phyloP scores from a whole-genome alignment of 1,140 invertebrate species.

The Rhizoglyphus robini region DNA sequence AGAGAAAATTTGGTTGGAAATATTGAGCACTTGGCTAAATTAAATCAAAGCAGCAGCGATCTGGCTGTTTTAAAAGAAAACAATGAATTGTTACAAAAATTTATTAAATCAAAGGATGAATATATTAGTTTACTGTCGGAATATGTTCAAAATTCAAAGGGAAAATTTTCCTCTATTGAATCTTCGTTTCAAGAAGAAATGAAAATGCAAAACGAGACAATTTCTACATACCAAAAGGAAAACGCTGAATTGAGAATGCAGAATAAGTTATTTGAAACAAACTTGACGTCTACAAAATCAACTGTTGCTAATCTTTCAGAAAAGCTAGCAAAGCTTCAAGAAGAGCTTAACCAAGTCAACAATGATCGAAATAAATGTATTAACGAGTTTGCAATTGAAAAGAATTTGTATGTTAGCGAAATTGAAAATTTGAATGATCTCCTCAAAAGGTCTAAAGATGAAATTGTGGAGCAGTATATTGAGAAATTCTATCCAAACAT shows the following conservation, averaged over 20 bases:
- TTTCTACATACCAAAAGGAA: neutral
- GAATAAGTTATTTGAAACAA: neutral
- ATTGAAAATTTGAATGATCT: neutral
- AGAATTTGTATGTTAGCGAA: neutral
- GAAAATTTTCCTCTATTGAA: neutral
- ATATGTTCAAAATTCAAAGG: neutral
- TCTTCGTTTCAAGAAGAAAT: neutral
- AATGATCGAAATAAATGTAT: neutral
- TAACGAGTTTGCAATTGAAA: neutral
- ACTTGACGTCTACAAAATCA: too few species aligned
- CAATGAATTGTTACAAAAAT: neutral
- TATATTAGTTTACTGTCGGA: neutral
- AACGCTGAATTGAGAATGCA: neutral
- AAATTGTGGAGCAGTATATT: neutral
- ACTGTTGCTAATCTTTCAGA: neutral
- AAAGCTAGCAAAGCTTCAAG: neutral
- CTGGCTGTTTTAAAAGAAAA: neutral
- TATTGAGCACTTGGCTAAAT: neutral
- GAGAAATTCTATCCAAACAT: conserved; percentile 11
- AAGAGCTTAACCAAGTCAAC: too few species aligned
- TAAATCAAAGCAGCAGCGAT: neutral
- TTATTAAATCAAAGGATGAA: neutral
- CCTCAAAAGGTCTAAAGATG: neutral
- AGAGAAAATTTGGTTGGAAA: neutral
- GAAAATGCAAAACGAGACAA: neutral